These are phyloP conservation scores for Calcarius lapponicus DNA, from an alignment of 2,797 vertebrate genomes.

Conservation along the genomic window DNA sequence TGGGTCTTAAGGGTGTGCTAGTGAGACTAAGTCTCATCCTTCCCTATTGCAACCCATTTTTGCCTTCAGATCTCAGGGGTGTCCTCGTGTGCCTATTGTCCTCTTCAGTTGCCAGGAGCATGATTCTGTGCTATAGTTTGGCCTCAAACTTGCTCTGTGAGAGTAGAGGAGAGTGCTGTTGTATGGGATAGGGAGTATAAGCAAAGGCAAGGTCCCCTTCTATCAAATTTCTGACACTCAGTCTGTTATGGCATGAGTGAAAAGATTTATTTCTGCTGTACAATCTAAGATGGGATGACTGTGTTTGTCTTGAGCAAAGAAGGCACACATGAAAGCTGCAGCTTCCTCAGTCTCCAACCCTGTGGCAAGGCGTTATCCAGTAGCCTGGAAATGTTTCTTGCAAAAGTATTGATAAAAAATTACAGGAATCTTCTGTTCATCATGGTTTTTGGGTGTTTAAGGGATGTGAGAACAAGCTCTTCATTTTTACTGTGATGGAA, in stretches of 20 bases:
- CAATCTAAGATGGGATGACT: neutral
- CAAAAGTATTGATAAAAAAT: neutral
- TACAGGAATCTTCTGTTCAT: neutral
- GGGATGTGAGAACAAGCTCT: neutral
- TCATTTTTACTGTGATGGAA: neutral
- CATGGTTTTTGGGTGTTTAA: neutral
- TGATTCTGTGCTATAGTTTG: neutral
- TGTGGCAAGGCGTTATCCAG: neutral
- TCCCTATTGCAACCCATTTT: neutral
- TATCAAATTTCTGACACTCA: neutral
- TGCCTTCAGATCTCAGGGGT: neutral
- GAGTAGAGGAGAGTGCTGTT: neutral
- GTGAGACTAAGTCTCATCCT: neutral
- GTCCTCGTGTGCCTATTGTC: neutral
- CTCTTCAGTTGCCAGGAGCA: neutral
- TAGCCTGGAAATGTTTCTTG: neutral
- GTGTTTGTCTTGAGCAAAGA: neutral
- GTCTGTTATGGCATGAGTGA: neutral
- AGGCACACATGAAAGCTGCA: neutral
- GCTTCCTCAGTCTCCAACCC: neutral
- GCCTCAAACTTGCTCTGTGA: neutral
- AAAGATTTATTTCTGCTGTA: neutral
- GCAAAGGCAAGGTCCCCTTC: neutral
- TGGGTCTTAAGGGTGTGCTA: neutral
- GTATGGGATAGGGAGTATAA: neutral